These are phyloP conservation scores for Catharus minimus DNA, from an alignment of 2,113 vertebrate species.

Conservation along the genomic window DNA sequence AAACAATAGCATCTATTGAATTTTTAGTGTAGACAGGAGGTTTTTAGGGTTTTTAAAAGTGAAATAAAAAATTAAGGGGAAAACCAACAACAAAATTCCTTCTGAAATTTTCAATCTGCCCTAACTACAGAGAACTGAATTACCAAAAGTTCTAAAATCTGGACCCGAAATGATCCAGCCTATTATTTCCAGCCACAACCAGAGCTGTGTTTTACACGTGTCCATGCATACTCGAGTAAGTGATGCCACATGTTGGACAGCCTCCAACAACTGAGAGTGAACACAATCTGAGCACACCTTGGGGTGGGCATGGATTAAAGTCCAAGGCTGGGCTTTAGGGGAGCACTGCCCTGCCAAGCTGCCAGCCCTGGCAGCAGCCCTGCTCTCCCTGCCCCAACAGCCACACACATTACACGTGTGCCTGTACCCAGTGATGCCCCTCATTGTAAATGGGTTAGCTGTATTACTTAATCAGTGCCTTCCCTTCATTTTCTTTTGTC, in stretches of 20 bases:
- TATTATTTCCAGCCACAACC: neutral
- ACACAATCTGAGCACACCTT: neutral
- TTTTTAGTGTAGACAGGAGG: neutral
- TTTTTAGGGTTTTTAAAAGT: accelerated
- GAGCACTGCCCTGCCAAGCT: neutral
- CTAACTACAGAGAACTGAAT: neutral
- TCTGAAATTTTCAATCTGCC: neutral
- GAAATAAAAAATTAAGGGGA: neutral
- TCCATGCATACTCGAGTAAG: neutral
- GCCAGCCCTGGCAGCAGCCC: neutral
- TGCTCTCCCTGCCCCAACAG: accelerated
- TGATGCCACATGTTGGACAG: neutral
- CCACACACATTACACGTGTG: neutral
- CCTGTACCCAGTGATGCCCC: neutral
- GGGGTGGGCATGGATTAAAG: too few relatives aligned
- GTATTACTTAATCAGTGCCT: too few relatives aligned
- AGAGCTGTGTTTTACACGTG: neutral
- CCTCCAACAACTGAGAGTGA: neutral
- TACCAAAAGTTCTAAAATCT: neutral
- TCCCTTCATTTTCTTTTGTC: too few relatives aligned
- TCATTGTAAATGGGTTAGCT: too few relatives aligned
- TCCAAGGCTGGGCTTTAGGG: neutral
- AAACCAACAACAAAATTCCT: neutral
- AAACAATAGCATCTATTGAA: neutral
- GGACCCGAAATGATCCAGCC: neutral